Evolutionary conservation across 2,797 vertebrate genomes (phyloP), one percentile per base, ranked within the genome.

Genomic region (Triplophysa yarkandensis): DNA sequence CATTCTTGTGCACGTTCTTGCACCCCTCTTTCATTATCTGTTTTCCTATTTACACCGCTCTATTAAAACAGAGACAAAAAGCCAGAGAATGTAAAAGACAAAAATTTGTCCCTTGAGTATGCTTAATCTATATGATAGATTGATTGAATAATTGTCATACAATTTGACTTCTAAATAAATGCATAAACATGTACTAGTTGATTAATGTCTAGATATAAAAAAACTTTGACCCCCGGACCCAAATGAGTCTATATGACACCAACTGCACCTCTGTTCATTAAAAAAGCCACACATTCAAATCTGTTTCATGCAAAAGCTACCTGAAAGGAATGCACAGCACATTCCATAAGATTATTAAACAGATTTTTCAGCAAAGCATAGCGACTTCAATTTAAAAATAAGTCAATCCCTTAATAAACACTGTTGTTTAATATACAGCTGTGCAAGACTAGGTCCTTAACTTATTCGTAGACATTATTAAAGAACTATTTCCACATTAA

Each of bases 251-350:
- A 21, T 62, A 74, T 58, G 50, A 61, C 19, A 72, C 19, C n/a
- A 30, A 55, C 19, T 13, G 39, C 64, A 57, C 41, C 50, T 57
- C 46, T 28, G 7, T 68, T 76, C 30, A 61, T 71, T 71, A 50
- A 32, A 60, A n/a, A 82, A 48, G 19, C 52, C 48, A 50, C 78
- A 57, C 55, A 41, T 81, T 28, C 44, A 75, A 75, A 71, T 57
- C 9, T 50, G 25, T 57, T 66, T 71, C 4, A 66, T 77, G 50
- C 28, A 67, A 66, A 43, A 74, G 62, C 71, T 71, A 61, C 66
- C 46, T 36, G 55, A 77, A 70, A 67, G 66, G 77, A 77, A 77
- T 74, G 70, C 62, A 55, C 23, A 32, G 55, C 61, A 62, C 39
- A 68, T 80, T 71, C 62, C 62, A 14, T 27, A 44, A 21, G 19